Evolutionary conservation across 1,140 invertebrate species (phyloP), one percentile per base, ranked within the genome.

Genomic region (Drosophila orosa): DNA sequence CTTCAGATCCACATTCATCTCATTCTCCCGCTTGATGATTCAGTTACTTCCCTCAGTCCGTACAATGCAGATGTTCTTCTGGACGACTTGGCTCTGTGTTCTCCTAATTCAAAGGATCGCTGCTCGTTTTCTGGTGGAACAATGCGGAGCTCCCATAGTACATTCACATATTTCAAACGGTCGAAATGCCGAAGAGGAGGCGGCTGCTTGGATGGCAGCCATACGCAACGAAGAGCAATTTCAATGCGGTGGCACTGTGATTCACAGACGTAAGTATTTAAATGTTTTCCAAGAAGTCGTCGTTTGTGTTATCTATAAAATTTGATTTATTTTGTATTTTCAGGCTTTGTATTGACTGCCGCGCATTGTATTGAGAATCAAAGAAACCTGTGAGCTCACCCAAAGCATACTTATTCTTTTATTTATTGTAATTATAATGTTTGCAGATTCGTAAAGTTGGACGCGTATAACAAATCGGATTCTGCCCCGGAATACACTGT

Each of bases 341-440:
- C 6, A 66, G 63, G 25, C 7, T 62, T 62, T 8, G 63, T 66
- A 9, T 37, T 66, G 13, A 63, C 58, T 10, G 63, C 63, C n/a
- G 63, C 57, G 15, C 63, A 66, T 25, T 66, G 57, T 25, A 35
- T 66, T 10, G 12, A 10, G 5, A 0, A 0, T 5, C 19, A 31
- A 24, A 13, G 4, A 0, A 3, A 3, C 0, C 19, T 62, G 62
- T 66, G 9, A 66, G 57, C 10, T 47, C 12, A 3, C 25, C 3
- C n/a, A 27, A 17, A n/a, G 24, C 13, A 5, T 47, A n/a, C 7
- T 25, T 6, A 5, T 17, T 25, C 0, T n/a, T 3, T n/a, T 1
- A 5, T 48, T 1, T 17, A 31, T n/a, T 13, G 13, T 45, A 27
- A 6, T 24, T 31, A 13, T 1, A 8, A 2, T 35, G 13, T 5